Conservation (phyloP, 2,888 invertebrate species). For the Amblyteles armatorius region DNA sequence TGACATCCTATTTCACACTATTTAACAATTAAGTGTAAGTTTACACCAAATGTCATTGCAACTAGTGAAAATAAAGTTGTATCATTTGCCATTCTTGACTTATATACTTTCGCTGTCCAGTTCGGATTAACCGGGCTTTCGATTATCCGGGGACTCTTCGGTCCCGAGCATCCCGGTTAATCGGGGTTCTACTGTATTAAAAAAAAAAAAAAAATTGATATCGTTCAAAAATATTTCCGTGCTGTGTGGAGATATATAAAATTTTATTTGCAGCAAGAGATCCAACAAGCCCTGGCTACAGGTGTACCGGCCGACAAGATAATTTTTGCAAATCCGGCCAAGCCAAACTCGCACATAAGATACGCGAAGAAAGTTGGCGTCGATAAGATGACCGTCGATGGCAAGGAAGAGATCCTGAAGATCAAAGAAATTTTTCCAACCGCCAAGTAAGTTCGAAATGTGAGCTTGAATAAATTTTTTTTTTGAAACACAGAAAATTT, state of each 20-base stretch:
- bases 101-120: too few relatives aligned
- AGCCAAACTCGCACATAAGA: conserved; percentile 85
- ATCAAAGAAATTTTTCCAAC: conserved; percentile 85
- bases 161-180: too few relatives aligned
- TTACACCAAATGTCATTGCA: too few relatives aligned
- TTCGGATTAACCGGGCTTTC: too few relatives aligned
- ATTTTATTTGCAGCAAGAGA: conserved; percentile 85
- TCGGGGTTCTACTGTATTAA: too few relatives aligned
- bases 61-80: too few relatives aligned
- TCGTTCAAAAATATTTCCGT: neutral
- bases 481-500: neutral
- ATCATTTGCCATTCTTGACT: too few relatives aligned
- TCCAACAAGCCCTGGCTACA: conserved; percentile 85
- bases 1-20: too few relatives aligned
- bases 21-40: too few relatives aligned
- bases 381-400: conserved; percentile 87
- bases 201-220: conserved; percentile 5
- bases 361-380: conserved; percentile 86
- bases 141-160: too few relatives aligned
- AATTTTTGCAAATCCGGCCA: conserved; percentile 88
- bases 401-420: conserved; percentile 86
- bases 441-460: conserved; percentile 82
- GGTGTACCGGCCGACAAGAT: conserved; percentile 86
- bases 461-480: neutral
- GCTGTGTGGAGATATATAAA: neutral